A percentile compares a stretch with the other conserved stretches of the same genome.
These are phyloP conservation scores for Ceryle rudis DNA, from an alignment of 2,797 vertebrate species.

Conservation along the genomic window DNA sequence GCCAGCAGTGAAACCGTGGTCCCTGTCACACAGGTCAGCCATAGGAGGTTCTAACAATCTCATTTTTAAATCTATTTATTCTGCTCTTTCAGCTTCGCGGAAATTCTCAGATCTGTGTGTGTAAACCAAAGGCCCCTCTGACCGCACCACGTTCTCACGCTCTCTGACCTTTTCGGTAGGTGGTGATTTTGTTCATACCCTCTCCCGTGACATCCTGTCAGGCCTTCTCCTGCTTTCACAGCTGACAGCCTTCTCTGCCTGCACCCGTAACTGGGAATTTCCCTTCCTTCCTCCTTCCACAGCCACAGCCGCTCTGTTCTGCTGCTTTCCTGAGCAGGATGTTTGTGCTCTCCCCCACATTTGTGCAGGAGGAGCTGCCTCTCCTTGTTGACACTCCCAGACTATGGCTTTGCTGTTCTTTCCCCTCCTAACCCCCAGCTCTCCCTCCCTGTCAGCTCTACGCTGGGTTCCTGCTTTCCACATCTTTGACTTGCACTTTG, in stretches of 20 bases:
- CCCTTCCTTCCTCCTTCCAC: constrained; percentile 27
- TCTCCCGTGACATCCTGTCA: constrained; percentile 23
- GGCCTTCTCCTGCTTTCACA: background rate
- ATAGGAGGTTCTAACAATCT: background rate
- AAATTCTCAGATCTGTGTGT: background rate
- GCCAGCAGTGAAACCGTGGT: background rate
- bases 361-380: background rate
- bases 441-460: background rate
- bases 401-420: background rate
- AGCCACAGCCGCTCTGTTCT: background rate
- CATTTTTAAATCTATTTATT: background rate
- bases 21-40: rapidly evolving
- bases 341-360: constrained; percentile 16
- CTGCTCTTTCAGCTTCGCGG: background rate
- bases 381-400: background rate
- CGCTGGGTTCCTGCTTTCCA: background rate
- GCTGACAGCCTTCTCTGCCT: background rate
- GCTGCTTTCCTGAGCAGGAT: background rate
- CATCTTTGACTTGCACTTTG: background rate
- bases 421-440: background rate
- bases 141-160: background rate
- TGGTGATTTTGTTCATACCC: background rate
- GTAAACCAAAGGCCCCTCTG: background rate
- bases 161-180: constrained; percentile 32
- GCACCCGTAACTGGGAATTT: background rate